Evolutionary conservation across 2,888 invertebrate species (phyloP).

Genomic region (Orchesella flavescens): DNA sequence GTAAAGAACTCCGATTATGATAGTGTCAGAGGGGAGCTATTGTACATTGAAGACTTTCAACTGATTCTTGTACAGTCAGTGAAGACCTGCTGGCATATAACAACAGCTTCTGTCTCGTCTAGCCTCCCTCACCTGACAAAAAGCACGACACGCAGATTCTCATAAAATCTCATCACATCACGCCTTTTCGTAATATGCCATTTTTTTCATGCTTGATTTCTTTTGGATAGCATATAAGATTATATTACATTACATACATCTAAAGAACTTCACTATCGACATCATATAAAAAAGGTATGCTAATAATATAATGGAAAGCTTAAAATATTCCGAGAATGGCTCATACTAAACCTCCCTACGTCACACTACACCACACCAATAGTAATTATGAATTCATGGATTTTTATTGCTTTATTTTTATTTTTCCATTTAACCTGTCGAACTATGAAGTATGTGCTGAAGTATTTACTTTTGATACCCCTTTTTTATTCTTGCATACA

Average conservation of each 20-base stretch:
- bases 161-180: slow-evolving; percentile 21
- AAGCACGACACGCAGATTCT: slow-evolving; percentile 16
- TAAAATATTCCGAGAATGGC: too few species aligned
- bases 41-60: too few species aligned
- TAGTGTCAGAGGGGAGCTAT: too few species aligned
- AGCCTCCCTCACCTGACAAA: slow-evolving; percentile 38
- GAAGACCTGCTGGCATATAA: too few species aligned
- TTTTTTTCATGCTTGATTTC: background rate
- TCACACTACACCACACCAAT: background rate
- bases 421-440: slow-evolving; percentile 22
- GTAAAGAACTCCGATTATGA: too few species aligned
- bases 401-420: slow-evolving; percentile 25
- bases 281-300: background rate
- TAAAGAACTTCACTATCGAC: background rate
- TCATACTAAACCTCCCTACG: slow-evolving; percentile 1
- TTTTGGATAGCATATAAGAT: too few species aligned
- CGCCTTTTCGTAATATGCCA: slow-evolving; percentile 22
- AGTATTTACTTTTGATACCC: background rate
- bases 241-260: too few species aligned
- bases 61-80: too few species aligned
- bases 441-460: background rate
- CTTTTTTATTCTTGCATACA: background rate
- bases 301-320: slow-evolving; percentile 7
- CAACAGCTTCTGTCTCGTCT: slow-evolving; percentile 8
- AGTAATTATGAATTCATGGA: slow-evolving; percentile 41